Percentiles rank a stretch among this genome's conserved stretches.
phyloP scores from a whole-genome alignment of 1,140 invertebrate genomes.

The Drosophila equinoxialis region DNA sequence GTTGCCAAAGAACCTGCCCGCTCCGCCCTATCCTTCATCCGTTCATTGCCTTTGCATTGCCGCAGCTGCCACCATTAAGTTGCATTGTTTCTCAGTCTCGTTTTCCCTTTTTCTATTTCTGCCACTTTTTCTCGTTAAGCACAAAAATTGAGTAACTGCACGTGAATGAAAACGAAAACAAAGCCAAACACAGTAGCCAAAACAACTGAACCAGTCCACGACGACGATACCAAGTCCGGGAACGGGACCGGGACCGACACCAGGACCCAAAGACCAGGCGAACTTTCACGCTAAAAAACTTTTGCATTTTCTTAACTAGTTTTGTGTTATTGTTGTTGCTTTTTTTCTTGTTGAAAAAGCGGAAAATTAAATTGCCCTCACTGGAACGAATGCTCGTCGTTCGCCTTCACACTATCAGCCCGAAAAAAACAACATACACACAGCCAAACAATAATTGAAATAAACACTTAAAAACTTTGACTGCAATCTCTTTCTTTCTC shows the following conservation, averaged over 20 bases:
- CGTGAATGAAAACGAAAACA: conserved; percentile 78
- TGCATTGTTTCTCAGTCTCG: conserved; percentile 42
- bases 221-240: neutral
- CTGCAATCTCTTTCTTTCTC: conserved; percentile 40
- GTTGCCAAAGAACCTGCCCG: neutral
- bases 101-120: conserved; percentile 32
- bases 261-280: conserved; percentile 23
- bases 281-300: conserved; percentile 78
- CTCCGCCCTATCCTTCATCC: neutral
- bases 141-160: conserved; percentile 77
- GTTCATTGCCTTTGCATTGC: conserved; percentile 40
- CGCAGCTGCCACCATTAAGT: conserved; percentile 56
- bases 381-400: conserved; percentile 14
- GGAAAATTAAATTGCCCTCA: conserved; percentile 76
- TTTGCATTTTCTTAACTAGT: conserved; percentile 80
- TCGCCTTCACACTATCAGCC: neutral
- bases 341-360: conserved; percentile 58
- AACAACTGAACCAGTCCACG: neutral
- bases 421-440: conserved; percentile 45
- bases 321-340: conserved; percentile 45
- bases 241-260: conserved; percentile 10
- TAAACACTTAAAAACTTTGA: conserved; percentile 80
- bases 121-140: conserved; percentile 53
- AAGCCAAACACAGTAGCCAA: conserved; percentile 37
- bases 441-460: conserved; percentile 79